Evolutionary conservation across 2,797 vertebrate species (phyloP).

Genomic region (Enteromius trimaculatus): DNA sequence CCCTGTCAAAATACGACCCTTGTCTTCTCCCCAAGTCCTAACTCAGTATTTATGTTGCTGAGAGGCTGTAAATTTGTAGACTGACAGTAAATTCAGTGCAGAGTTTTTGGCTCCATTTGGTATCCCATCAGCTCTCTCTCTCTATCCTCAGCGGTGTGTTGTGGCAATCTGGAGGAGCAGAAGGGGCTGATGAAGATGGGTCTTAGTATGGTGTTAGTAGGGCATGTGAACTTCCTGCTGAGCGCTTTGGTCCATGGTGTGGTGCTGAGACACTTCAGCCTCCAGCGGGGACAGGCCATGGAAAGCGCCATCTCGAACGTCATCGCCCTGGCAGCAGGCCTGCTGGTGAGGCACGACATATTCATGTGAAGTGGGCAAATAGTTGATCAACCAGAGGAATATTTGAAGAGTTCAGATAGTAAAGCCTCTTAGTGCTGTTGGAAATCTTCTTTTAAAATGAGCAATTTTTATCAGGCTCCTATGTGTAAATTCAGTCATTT

Average conservation of each 20-base stretch:
- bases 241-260: slow-evolving; percentile 86
- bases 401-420: background rate
- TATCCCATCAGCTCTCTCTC: slow-evolving; percentile 3
- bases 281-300: slow-evolving; percentile 74
- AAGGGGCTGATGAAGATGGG: slow-evolving; percentile 89
- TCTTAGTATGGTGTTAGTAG: slow-evolving; percentile 85
- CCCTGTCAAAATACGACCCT: slow-evolving; percentile 21
- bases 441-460: background rate
- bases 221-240: slow-evolving; percentile 89
- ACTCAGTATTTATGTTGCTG: slow-evolving; percentile 19
- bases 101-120: slow-evolving; percentile 4
- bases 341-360: slow-evolving; percentile 78
- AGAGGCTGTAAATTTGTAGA: background rate
- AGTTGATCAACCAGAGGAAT: background rate
- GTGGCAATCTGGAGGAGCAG: slow-evolving; percentile 72
- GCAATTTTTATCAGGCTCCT: background rate
- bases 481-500: background rate
- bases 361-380: background rate
- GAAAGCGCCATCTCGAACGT: slow-evolving; percentile 84
- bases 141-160: slow-evolving; percentile 68
- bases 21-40: slow-evolving; percentile 8
- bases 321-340: slow-evolving; percentile 76
- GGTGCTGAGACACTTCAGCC: slow-evolving; percentile 82
- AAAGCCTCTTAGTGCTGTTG: background rate
- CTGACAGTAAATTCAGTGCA: background rate